Evolutionary conservation across 2,888 invertebrate genomes (phyloP), one percentile per base, ranked within the genome.

Genomic region (Scaeva pyrastri): DNA sequence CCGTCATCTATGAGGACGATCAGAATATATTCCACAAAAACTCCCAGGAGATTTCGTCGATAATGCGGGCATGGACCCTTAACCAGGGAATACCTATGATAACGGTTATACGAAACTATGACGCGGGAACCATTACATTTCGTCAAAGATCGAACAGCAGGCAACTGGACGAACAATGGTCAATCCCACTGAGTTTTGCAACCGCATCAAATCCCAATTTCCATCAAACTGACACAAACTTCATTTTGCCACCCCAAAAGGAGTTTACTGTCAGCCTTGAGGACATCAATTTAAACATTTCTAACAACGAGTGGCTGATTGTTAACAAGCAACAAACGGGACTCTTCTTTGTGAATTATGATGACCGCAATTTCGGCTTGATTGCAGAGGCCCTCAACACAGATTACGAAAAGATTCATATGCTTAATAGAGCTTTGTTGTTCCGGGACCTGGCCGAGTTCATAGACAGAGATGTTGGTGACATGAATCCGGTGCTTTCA

Each of bases 371-470:
- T 90, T 95, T 96, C 94, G 90, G 92, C 1, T 93, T 94, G 0
- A 93, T 97, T 5, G 95, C 94, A 11, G 93, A 94, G 26, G 94
- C 90, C 94, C 74, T 93, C 95, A 94, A 94, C 7, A 93, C 93
- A 3, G 94, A 94, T 56, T 96, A 94, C 88, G 92, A 93, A 88
- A 94, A 94, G 36, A 96, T 98, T 73, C 94, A 96, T 88, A 93
- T 95, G 1, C 95, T 95, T 62, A 97, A 97, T 90, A 93, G 98
- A 71, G 97, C 97, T 0, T 97, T 98, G 90, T 93, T 98, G 62
- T 93, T 99, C 12, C 97, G 98, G 88, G 98, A 98, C 90, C 94
- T 95, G 0, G 88, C 83, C 16, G 89, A 68, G 92, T 94, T 94
- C 78, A 90, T 96, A 56, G 95, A 96, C 85, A 94, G 94, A 75